Evolutionary conservation across 1,140 invertebrate species (phyloP).

Genomic region (Probaryconus sp.): DNA sequence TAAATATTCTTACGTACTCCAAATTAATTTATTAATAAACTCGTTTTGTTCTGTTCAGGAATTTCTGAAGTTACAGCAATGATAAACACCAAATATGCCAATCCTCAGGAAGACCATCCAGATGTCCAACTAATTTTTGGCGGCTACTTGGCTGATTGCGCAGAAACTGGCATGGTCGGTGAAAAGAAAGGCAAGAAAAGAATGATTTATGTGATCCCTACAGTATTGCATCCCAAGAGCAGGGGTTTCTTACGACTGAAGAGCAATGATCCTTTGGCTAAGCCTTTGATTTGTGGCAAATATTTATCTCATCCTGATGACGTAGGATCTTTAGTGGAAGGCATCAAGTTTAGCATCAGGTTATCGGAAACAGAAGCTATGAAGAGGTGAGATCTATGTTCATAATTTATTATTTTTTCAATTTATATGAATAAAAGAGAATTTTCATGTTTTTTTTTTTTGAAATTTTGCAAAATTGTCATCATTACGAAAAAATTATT

Average conservation of each 20-base stretch:
- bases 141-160: constrained; percentile 89
- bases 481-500: too few species aligned
- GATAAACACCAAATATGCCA: constrained; percentile 88
- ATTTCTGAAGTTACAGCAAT: constrained; percentile 91
- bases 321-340: constrained; percentile 85
- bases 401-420: constrained; percentile 2
- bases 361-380: constrained; percentile 84
- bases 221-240: constrained; percentile 88
- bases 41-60: constrained; percentile 74
- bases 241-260: constrained; percentile 86
- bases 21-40: too few species aligned
- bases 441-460: background rate
- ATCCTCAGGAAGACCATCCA: constrained; percentile 86
- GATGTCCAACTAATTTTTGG: constrained; percentile 93
- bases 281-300: constrained; percentile 91
- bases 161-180: constrained; percentile 89
- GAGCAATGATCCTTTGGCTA: constrained; percentile 86
- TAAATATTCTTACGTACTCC: too few species aligned
- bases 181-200: constrained; percentile 80
- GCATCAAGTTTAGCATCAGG: constrained; percentile 84
- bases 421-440: background rate
- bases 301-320: constrained; percentile 89
- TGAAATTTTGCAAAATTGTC: too few species aligned
- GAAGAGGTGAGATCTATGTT: constrained; percentile 79
- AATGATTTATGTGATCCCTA: constrained; percentile 82